phyloP scores from a whole-genome alignment of 2,888 invertebrate species.

The Miltochrista miniata region DNA sequence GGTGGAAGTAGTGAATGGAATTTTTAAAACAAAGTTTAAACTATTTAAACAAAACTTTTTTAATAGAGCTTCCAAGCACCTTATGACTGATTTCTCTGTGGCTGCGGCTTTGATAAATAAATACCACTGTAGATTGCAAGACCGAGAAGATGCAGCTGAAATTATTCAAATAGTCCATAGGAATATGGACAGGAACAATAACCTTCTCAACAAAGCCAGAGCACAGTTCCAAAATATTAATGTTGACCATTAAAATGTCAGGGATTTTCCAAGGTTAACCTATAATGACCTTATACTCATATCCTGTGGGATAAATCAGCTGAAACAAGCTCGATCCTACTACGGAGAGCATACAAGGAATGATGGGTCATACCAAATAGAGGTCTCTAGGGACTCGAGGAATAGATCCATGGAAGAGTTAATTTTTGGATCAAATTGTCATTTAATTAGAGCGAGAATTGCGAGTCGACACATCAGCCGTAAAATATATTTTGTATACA shows the following conservation, averaged over 20 bases:
- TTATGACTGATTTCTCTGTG: conserved; percentile 1
- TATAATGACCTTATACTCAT: conserved; percentile 1
- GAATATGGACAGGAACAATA: neutral
- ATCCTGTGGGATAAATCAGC: conserved; percentile 1
- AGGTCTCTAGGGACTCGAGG: neutral
- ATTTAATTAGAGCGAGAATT: too few species aligned
- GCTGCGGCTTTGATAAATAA: conserved; percentile 4
- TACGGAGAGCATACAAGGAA: conserved; percentile 4
- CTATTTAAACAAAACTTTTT: conserved; percentile 1
- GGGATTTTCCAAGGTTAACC: neutral
- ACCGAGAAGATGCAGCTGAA: conserved; percentile 3
- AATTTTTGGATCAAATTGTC: too few species aligned
- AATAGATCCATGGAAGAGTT: neutral
- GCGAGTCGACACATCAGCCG: too few species aligned
- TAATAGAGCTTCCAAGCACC: neutral
- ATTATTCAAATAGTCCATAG: neutral
- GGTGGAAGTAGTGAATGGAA: too few species aligned
- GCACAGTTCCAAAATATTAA: neutral
- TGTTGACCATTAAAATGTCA: neutral
- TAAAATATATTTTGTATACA: too few species aligned
- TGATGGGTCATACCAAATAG: conserved; percentile 1
- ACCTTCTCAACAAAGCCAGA: neutral
- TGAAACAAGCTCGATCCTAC: conserved; percentile 3
- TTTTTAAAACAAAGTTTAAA: neutral
- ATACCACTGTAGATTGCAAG: neutral